Conservation (phyloP, 2,888 invertebrate species). For the Frankliniella fusca region DNA sequence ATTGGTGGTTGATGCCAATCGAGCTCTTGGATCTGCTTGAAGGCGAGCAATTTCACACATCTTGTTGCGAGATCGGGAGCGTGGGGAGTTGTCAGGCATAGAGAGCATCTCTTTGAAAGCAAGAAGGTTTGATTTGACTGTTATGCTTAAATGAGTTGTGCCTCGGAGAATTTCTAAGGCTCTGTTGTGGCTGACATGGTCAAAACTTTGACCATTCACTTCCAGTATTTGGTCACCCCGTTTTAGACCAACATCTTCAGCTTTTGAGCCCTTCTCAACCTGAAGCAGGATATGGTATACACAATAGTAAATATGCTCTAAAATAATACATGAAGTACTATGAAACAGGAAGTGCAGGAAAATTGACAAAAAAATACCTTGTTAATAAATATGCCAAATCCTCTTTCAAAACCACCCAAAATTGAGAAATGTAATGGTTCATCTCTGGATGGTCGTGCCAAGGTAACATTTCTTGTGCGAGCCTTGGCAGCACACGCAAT, state of each 20-base stretch:
- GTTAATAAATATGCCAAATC: conserved; percentile 90
- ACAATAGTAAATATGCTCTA: conserved; percentile 28
- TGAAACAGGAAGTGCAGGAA: background rate
- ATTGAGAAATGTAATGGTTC: conserved; percentile 91
- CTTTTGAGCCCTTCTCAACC: conserved; percentile 88
- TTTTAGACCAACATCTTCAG: conserved; percentile 92
- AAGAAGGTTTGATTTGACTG: conserved; percentile 93
- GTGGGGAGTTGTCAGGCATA: conserved; percentile 76
- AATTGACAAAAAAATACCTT: conserved; percentile 50
- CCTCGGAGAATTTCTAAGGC: conserved; percentile 90
- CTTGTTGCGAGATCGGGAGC: conserved; percentile 59
- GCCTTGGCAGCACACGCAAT: conserved; percentile 98
- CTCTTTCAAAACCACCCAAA: conserved; percentile 86
- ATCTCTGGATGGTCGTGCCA: conserved; percentile 88
- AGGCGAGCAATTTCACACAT: conserved; percentile 50
- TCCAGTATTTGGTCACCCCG: conserved; percentile 96
- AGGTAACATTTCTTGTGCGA: conserved; percentile 80
- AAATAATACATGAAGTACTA: background rate
- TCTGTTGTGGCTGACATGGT: conserved; percentile 83
- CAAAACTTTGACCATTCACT: conserved; percentile 95
- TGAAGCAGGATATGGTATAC: conserved; percentile 36
- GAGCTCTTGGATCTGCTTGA: conserved; percentile 62
- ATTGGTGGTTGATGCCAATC: conserved; percentile 72
- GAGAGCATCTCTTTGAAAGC: conserved; percentile 66
- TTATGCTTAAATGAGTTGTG: conserved; percentile 92